phyloP scores from a whole-genome alignment of 2,888 invertebrate genomes.

The Oligia strigilis region DNA sequence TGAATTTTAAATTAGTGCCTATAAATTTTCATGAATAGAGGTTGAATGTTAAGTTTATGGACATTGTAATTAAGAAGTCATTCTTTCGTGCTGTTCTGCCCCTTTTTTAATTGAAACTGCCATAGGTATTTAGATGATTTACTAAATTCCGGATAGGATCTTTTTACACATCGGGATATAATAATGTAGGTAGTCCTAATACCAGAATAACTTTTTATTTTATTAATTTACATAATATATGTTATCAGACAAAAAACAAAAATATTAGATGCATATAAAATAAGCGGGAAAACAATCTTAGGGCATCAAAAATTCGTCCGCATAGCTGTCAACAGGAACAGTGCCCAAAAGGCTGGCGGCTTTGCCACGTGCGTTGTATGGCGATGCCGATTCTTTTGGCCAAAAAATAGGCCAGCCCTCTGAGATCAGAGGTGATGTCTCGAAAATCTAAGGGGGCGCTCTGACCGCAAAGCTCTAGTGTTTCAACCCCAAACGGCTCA shows the following conservation, averaged over 20 bases:
- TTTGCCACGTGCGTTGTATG: not conserved
- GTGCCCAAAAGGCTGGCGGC: not conserved
- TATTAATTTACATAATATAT: no score
- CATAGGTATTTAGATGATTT: not conserved
- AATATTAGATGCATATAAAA: not conserved
- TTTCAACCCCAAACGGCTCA: not conserved
- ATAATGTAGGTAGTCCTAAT: not conserved
- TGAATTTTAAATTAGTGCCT: slow-evolving; percentile 28
- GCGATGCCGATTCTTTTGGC: not conserved
- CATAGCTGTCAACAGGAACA: not conserved
- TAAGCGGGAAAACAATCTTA: not conserved
- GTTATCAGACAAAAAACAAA: no score
- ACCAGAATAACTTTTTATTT: not conserved
- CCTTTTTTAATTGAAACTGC: slow-evolving; percentile 1
- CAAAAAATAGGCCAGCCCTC: not conserved
- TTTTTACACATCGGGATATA: not conserved
- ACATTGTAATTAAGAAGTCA: not conserved
- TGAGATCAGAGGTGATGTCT: not conserved
- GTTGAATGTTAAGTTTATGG: slow-evolving; percentile 44
- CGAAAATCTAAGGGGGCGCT: not conserved
- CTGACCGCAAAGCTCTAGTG: not conserved
- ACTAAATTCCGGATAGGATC: not conserved
- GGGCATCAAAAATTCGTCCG: not conserved
- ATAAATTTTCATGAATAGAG: slow-evolving; percentile 11
- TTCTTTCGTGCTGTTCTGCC: not conserved